Base-by-base conservation (phyloP, 1,140 invertebrate genomes). In the Neomicropteryx cornuta region DNA sequence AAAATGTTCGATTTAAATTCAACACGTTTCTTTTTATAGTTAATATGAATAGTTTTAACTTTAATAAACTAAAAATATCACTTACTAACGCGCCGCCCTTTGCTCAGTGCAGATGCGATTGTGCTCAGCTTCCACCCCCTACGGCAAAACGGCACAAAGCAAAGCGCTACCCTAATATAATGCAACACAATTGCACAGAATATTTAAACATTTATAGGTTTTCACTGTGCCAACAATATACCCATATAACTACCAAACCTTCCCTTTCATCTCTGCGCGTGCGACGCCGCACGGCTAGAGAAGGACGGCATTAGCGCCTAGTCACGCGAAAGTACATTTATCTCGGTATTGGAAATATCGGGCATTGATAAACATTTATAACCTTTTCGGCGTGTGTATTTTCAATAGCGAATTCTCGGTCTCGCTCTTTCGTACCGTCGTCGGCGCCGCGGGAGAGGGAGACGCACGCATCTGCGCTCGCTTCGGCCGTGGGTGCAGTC, bases 151-250 rank as follows among this genome's bases (percentile, higher is more conserved):
- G n/a, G n/a, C n/a, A n/a, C n/a, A n/a, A n/a, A n/a, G n/a, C n/a
- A n/a, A 47, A 44, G 41, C 18, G 33, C 42, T 32, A 41, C 45
- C 45, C 42, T 34, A 47, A 47, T 47, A 47, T 36, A 47, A 47
- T 44, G 45, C 45, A 42, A 32, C n/a, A 47, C 39, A 45, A 44
- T 47, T 39, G 39, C 42, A 47, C 21, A 16, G 46, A 47, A 47
- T 47, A 47, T 47, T 47, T 44, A 47, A 47, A 44, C 46, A 47
- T 47, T 47, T 40, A 47, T 42, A 44, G 32, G 36, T 35, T 44
- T 18, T 30, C n/a, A 38, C 23, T 29, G 18, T 30, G 37, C 24
- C 38, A 23, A 39, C 30, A 43, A 38, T 36, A 28, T 19, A 36
- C 14, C 33, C 22, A 33, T 13, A 4, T 22, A 28, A 13, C 5